Evolutionary conservation across 2,113 vertebrate species (phyloP).

Genomic region (Cromileptes altivelis): DNA sequence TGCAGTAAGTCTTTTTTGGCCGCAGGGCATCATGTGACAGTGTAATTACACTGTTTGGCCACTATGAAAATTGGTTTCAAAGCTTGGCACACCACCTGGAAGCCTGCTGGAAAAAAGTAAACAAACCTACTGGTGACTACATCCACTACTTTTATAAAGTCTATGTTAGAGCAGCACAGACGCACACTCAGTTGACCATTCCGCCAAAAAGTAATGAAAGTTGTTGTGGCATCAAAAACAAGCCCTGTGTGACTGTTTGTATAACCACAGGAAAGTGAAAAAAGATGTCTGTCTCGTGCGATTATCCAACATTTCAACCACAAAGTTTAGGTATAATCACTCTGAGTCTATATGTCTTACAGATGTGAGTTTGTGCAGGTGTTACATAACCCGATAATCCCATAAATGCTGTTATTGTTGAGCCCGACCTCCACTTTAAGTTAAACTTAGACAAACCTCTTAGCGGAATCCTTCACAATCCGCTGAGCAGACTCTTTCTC

Average conservation of each 20-base stretch:
- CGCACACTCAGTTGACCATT: not conserved
- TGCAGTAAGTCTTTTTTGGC: no score
- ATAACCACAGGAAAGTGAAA: not conserved
- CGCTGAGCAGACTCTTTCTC: constrained; percentile 58
- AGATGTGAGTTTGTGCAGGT: constrained; percentile 45
- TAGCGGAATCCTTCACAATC: constrained; percentile 37
- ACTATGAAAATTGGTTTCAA: no score
- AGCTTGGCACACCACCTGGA: no score
- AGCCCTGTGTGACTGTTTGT: no score
- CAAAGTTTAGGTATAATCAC: constrained; percentile 6
- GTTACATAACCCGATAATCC: constrained; percentile 47
- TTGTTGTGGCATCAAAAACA: not conserved
- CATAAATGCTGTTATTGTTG: constrained; percentile 11
- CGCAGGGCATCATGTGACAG: no score
- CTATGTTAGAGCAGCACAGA: not conserved
- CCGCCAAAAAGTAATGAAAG: not conserved
- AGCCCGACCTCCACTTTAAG: constrained; percentile 5
- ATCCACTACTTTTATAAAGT: no score
- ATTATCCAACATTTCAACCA: constrained; percentile 6
- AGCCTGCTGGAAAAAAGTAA: no score
- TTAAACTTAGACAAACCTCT: constrained; percentile 26
- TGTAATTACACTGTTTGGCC: no score
- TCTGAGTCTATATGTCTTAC: not conserved
- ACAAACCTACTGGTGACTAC: no score
- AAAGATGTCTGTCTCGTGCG: not conserved